Base-by-base conservation (phyloP, 92 coral and sea anemone species). In the Palythoa grandis region DNA sequence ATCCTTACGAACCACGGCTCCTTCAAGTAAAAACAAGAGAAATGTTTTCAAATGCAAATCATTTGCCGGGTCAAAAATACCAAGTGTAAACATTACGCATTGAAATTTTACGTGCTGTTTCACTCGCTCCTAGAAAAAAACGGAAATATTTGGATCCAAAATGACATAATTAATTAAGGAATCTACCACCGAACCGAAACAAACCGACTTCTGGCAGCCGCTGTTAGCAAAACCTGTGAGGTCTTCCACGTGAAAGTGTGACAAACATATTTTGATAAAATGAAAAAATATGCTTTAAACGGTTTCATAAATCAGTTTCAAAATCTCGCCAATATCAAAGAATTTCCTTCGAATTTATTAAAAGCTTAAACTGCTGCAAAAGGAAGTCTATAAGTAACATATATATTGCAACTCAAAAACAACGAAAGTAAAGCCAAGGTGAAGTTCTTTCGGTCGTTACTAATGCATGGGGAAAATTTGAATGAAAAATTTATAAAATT, bases 1-100 rank as follows among this genome's bases (percentile, higher is more conserved):
- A 1, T 60, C 16, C 2, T 47, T 43, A 4, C 52, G 20, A 14
- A 71, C 13, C 20, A 19, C 6, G 37, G 0, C 11, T 43, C 50
- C 0, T 43, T 43, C 7, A 43, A 43, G 7, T 43, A 5, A 1
- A 43, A 43, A 43, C 7, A 43, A 8, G 50, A 43, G 10, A 40
- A n/a, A 76, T 25, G 48, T 53, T 76, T 76, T 76, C 48, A 54
- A 53, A 76, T 76, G 82, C 40, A 52, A 76, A 76, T 52, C 47
- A 25, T 13, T 76, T 76, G 67, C 38, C 67, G 24, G 50, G 4
- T 17, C 4, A 54, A 52, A 74, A 74, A n/a, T 19, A 29, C 37
- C 3, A 54, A 5, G 10, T 25, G 67, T 24, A 54, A 76, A 76
- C 68, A 53, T 53, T 76, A 48, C 82, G 67, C 52, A 23, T 76